A percentile compares a stretch with the other conserved stretches of the same genome.
Evolutionary conservation across 2,113 vertebrate genomes (phyloP).

Genomic region (Vombatus ursinus): DNA sequence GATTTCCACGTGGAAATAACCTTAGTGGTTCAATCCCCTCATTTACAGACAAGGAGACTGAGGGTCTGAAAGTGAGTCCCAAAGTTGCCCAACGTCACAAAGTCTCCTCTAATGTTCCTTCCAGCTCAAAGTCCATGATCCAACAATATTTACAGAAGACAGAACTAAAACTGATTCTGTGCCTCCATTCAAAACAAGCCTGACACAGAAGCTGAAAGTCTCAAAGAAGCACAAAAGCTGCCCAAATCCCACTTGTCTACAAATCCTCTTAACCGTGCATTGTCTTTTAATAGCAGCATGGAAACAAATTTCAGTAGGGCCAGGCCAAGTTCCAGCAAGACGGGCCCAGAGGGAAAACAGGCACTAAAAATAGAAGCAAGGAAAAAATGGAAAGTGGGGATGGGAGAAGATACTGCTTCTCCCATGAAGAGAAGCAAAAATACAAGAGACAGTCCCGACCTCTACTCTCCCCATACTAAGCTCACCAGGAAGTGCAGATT

Average conservation of each 20-base stretch:
- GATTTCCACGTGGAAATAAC: neutral
- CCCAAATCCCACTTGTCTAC: conserved; percentile 15
- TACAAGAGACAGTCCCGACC: neutral
- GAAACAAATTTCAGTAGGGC: conserved; percentile 74
- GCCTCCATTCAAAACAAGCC: conserved; percentile 25
- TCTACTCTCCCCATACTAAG: neutral
- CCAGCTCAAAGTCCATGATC: neutral
- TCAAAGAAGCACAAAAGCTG: conserved; percentile 21
- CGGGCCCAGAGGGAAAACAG: conserved; percentile 42
- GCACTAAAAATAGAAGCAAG: conserved; percentile 78
- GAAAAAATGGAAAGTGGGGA: neutral
- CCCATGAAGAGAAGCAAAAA: neutral
- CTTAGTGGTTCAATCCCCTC: neutral
- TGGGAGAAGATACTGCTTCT: conserved; percentile 49
- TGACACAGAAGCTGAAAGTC: neutral
- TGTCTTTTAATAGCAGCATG: conserved; percentile 84
- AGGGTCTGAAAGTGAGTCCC: neutral
- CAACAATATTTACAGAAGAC: neutral
- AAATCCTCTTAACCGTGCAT: conserved; percentile 76
- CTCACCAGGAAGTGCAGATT: neutral
- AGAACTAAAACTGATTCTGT: neutral
- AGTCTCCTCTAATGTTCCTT: neutral
- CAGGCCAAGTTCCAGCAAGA: conserved; percentile 74
- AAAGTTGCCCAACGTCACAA: neutral
- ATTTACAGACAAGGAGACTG: neutral